phyloP scores from a whole-genome alignment of 2,888 invertebrate species.

The Trissolcus brochymenae region DNA sequence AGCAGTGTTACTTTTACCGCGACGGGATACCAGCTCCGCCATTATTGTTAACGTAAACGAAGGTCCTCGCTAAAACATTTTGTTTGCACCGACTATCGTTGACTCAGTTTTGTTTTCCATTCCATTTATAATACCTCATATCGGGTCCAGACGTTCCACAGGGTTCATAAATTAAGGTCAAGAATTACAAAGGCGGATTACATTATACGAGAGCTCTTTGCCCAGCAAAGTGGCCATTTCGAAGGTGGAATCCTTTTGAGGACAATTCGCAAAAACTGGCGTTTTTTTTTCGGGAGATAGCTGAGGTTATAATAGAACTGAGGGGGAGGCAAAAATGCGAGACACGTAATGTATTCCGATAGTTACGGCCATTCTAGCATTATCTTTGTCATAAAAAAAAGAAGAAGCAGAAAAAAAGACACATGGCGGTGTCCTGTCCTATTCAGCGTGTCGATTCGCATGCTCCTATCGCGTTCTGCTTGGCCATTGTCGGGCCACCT shows the following conservation, averaged over 20 bases:
- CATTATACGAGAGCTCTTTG: constrained; percentile 14
- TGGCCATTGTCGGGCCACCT: constrained; percentile 52
- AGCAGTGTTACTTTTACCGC: constrained; percentile 42
- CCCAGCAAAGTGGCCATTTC: constrained; percentile 22
- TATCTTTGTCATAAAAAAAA: constrained; percentile 35
- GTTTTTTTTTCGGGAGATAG: neutral
- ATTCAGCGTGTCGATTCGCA: constrained; percentile 36
- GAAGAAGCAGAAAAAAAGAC: constrained; percentile 1
- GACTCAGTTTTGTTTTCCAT: constrained; percentile 28
- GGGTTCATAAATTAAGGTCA: constrained; percentile 29
- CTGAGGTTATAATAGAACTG: constrained; percentile 5
- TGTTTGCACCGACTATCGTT: constrained; percentile 25
- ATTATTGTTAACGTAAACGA: constrained; percentile 36
- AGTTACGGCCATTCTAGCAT: constrained; percentile 12
- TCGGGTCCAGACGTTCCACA: constrained; percentile 11
- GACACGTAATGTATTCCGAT: constrained; percentile 18
- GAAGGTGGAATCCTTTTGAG: constrained; percentile 1
- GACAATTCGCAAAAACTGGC: neutral
- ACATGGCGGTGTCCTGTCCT: constrained; percentile 22
- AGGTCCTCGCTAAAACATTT: constrained; percentile 31
- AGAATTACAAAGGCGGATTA: constrained; percentile 31
- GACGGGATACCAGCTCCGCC: constrained; percentile 34
- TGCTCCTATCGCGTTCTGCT: constrained; percentile 16
- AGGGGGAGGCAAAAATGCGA: constrained; percentile 8
- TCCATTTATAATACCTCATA: constrained; percentile 39